phyloP scores from a whole-genome alignment of 2,797 vertebrate genomes.

The Halcyon badia region DNA sequence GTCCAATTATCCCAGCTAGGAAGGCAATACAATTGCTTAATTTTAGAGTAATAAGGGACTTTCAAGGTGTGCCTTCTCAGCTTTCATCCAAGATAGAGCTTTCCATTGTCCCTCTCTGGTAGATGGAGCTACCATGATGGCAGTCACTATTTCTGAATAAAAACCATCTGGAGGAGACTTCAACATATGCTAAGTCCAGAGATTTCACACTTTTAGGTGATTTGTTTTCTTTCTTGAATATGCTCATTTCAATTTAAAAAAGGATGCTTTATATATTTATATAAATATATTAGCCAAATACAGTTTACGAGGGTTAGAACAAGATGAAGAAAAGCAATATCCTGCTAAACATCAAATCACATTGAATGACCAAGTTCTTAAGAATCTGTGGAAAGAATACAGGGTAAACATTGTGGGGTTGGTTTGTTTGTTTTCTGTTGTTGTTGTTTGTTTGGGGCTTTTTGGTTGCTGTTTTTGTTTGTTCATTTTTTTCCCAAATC shows the following conservation, averaged over 20 bases:
- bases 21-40: slow-evolving; percentile 57
- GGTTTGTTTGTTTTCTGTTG: too few species aligned
- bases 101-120: background rate
- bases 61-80: slow-evolving; percentile 27
- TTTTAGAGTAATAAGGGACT: slow-evolving; percentile 56
- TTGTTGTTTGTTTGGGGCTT: too few species aligned
- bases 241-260: background rate
- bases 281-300: background rate
- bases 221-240: background rate
- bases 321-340: background rate
- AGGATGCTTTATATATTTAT: background rate
- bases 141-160: background rate
- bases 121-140: background rate
- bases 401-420: background rate
- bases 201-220: background rate
- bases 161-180: background rate
- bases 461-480: too few species aligned
- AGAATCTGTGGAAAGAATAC: background rate
- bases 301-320: background rate
- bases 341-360: background rate
- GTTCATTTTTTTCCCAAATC: background rate
- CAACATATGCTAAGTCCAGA: background rate
- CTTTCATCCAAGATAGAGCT: slow-evolving; percentile 7
- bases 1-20: slow-evolving; percentile 59
- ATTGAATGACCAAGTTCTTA: background rate